Conservation (phyloP, 2,113 vertebrate genomes). For the Tyrannus savana region DNA sequence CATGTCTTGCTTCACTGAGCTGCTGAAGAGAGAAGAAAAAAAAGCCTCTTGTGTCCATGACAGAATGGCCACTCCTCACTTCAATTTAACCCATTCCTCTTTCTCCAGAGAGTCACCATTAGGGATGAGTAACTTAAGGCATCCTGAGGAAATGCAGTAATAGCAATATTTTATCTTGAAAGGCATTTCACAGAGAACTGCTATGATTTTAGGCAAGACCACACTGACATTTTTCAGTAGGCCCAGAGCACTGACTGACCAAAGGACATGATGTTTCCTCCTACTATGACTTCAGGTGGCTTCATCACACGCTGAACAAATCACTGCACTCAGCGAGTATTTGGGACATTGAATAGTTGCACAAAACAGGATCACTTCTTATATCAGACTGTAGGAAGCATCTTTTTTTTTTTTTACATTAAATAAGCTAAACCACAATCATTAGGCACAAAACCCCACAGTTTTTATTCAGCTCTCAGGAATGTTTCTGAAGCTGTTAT, state of each 20-base stretch:
- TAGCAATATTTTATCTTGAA: not conserved
- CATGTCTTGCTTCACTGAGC: not conserved
- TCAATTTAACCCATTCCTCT: not conserved
- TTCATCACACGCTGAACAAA: not conserved
- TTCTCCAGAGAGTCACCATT: not conserved
- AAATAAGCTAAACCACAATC: slow-evolving; percentile 17
- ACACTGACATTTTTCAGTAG: not conserved
- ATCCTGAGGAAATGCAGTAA: not conserved
- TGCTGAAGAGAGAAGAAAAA: not conserved
- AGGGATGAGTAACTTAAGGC: not conserved
- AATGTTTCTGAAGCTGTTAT: not conserved
- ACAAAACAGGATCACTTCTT: not conserved
- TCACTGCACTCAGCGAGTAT: not conserved
- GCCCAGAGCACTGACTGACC: not conserved
- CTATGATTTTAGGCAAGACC: not conserved
- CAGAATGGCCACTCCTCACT: not conserved
- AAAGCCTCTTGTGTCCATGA: not conserved
- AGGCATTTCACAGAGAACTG: not conserved
- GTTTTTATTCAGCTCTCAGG: slow-evolving; percentile 39
- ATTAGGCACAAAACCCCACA: not conserved
- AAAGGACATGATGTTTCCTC: not conserved
- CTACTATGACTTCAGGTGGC: not conserved
- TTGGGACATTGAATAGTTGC: no score
- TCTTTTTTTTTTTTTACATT: not conserved
- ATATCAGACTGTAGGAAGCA: not conserved